These are phyloP conservation scores for Notarius lentiginosus DNA, from an alignment of 2,113 vertebrate genomes.

Conservation along the genomic window DNA sequence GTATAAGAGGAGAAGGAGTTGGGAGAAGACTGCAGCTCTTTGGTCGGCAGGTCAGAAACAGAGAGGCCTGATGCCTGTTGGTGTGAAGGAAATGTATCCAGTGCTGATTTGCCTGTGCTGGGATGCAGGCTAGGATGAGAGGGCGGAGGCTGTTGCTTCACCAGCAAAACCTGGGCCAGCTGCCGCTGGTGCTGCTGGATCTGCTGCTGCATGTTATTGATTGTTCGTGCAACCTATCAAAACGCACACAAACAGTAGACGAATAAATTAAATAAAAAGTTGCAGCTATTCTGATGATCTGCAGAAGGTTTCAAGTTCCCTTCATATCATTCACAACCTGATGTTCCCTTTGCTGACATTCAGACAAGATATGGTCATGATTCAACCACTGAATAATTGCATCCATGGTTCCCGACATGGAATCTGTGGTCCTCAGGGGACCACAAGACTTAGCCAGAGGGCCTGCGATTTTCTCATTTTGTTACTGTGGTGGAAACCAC, in stretches of 20 bases:
- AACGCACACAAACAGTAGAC: conserved; percentile 21
- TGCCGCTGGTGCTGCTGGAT: conserved; percentile 99
- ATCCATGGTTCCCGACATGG: not conserved
- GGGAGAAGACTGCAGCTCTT: conserved; percentile 96
- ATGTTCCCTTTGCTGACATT: not conserved
- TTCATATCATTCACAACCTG: not conserved
- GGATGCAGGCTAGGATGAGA: conserved; percentile 88
- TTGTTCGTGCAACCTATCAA: conserved; percentile 96
- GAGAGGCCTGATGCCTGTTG: conserved; percentile 86
- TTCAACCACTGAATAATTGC: not conserved
- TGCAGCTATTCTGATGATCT: not conserved
- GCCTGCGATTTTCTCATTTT: not conserved
- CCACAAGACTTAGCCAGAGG: not conserved
- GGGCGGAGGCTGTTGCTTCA: conserved; percentile 84
- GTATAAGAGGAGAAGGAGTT: conserved; percentile 90
- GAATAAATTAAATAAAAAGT: not conserved
- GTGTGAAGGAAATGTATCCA: conserved; percentile 91
- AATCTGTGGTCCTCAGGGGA: not conserved
- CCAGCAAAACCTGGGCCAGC: conserved; percentile 97
- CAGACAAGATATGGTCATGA: not conserved
- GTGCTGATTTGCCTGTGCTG: conserved; percentile 86
- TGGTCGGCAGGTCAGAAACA: conserved; percentile 97
- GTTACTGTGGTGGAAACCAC: not conserved
- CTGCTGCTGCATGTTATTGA: conserved; percentile 99
- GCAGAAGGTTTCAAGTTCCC: not conserved